These are phyloP conservation scores for Phainopepla nitens DNA, from an alignment of 2,113 vertebrate genomes.

Conservation along the genomic window DNA sequence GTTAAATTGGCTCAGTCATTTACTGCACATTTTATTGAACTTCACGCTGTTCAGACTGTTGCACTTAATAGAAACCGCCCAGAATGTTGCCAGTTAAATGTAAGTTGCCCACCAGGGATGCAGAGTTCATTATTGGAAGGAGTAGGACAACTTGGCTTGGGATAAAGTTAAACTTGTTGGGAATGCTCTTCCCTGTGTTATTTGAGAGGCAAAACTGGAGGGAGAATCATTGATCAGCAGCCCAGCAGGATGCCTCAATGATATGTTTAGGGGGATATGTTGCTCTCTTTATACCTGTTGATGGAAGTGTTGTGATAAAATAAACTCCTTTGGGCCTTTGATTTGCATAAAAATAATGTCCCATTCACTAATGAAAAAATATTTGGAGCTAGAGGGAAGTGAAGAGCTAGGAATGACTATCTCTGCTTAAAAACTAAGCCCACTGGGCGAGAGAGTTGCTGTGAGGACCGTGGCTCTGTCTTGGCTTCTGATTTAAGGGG, in stretches of 20 bases:
- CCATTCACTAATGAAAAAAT: not conserved
- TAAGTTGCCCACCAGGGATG: conserved; percentile 71
- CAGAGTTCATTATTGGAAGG: conserved; percentile 58
- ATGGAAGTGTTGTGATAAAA: not conserved
- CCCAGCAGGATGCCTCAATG: fast-evolving
- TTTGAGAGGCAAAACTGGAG: not conserved
- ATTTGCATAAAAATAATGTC: not conserved
- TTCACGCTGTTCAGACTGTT: conserved; percentile 74
- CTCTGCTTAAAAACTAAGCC: not conserved
- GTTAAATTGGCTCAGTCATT: conserved; percentile 74
- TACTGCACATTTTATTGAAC: conserved; percentile 68
- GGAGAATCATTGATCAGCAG: not conserved
- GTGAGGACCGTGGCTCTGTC: not conserved
- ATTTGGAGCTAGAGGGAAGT: not conserved
- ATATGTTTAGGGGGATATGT: not conserved
- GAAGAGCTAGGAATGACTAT: not conserved
- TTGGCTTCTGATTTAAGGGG: not conserved
- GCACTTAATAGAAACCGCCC: conserved; percentile 65
- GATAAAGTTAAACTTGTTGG: conserved; percentile 3
- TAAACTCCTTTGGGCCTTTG: not conserved
- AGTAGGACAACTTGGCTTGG: conserved; percentile 49
- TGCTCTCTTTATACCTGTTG: not conserved
- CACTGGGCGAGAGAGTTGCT: not conserved
- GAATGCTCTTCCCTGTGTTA: not conserved
- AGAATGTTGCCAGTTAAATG: conserved; percentile 73